A percentile compares a stretch with the other conserved stretches of the same genome.
These are phyloP conservation scores for Porites evermanni DNA, from an alignment of 92 coral and sea anemone genomes.

Conservation along the genomic window DNA sequence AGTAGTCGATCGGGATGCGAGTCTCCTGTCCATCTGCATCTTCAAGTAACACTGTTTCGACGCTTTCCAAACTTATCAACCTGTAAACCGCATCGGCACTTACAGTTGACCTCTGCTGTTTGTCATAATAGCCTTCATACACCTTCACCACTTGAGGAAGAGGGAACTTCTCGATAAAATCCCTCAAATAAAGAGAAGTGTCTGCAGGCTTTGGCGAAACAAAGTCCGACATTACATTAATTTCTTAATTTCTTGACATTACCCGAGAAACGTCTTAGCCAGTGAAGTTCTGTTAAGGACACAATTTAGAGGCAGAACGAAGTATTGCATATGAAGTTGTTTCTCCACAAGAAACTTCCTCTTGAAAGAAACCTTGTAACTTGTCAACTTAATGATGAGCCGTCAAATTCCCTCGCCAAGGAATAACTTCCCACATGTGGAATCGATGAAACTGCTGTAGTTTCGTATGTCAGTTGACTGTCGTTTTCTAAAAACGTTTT, in stretches of 20 bases:
- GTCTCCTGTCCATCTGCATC: slow-evolving; percentile 28
- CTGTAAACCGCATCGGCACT: slow-evolving; percentile 30
- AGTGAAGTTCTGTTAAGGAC: not conserved
- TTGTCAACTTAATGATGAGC: not conserved
- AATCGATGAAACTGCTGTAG: not conserved
- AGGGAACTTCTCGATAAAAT: slow-evolving; percentile 37
- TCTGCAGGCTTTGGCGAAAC: not conserved
- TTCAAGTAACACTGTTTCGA: slow-evolving; percentile 33
- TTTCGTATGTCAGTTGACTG: not conserved
- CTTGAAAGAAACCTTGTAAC: not conserved
- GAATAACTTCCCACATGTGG: not conserved
- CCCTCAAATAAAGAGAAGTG: slow-evolving; percentile 22
- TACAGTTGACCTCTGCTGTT: slow-evolving; percentile 13
- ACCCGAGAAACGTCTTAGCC: not conserved
- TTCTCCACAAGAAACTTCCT: slow-evolving; percentile 7
- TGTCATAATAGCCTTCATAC: slow-evolving; percentile 30
- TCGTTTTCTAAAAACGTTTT: not conserved
- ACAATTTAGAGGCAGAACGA: not conserved
- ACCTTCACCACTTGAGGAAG: slow-evolving; percentile 57
- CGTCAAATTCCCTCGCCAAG: not conserved
- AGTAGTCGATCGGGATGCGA: slow-evolving; percentile 44
- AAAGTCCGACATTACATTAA: not conserved
- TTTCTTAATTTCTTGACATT: not conserved
- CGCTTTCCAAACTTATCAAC: slow-evolving; percentile 27
- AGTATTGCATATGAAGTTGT: not conserved